phyloP scores from a whole-genome alignment of 2,888 invertebrate species.

The Nasonovia ribisnigri region DNA sequence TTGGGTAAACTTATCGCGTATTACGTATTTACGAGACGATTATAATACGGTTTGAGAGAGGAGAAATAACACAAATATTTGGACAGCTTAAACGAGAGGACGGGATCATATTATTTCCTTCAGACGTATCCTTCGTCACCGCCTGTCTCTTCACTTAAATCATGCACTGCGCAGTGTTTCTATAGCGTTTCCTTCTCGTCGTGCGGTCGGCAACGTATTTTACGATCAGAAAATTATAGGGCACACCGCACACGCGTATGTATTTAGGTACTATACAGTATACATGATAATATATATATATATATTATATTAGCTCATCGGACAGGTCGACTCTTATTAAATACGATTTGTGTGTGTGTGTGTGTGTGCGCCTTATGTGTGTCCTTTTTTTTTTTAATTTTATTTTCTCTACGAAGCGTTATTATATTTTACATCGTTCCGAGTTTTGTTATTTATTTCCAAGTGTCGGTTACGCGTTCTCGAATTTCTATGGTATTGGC shows the following conservation, averaged over 20 bases:
- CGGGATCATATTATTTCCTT: neutral
- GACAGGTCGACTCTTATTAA: neutral
- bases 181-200: neutral
- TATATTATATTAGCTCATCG: neutral
- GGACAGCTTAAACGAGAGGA: neutral
- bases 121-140: neutral
- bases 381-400: neutral
- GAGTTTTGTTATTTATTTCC: constrained; percentile 14
- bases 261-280: neutral
- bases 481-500: neutral
- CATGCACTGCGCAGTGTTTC: neutral
- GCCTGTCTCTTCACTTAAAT: neutral
- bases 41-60: neutral
- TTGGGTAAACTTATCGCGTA: neutral
- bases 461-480: neutral
- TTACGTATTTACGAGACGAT: neutral
- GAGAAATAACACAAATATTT: constrained; percentile 13
- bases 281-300: neutral
- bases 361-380: neutral
- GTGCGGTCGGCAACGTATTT: constrained; percentile 27
- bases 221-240: constrained; percentile 20
- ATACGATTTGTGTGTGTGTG: neutral
- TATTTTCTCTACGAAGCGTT: neutral
- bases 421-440: constrained; percentile 10
- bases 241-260: neutral